Evolutionary conservation across 2,797 vertebrate genomes (phyloP), one percentile per base, ranked within the genome.

Genomic region (Betta splendens): DNA sequence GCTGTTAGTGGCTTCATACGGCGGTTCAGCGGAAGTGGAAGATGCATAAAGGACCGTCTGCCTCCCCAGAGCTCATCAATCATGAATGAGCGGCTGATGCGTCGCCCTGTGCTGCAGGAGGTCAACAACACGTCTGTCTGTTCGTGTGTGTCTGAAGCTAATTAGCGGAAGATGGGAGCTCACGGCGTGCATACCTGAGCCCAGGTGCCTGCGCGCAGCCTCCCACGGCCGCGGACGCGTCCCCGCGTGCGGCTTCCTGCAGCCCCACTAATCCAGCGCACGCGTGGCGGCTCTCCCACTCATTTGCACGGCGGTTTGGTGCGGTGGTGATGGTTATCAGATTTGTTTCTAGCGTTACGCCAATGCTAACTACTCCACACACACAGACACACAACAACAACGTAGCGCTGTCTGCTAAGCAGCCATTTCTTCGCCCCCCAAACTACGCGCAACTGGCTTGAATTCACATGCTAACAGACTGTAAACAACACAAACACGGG

Each of bases 81-180:
- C 69, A 87, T 88, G 76, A 71, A 86, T 89, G 77, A 84, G 46
- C 58, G 80, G 69, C 69, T 79, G 78, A 74, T 72, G 72, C 50
- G 76, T 74, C 61, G 82, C 36, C 58, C 50, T 56, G 25, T 60
- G 67, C 66, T 55, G 16, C 65, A 57, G 38, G 59, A 56, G 65
- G 52, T 78, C 76, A 79, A 69, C 69, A 69, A 44, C 79, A 62
- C 31, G 56, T 69, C 32, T 68, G 46, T 44, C n/a, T 40, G 16
- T 40, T 17, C 21, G 49, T 55, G 44, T 65, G 69, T 58, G 36
- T 11, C 31, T 37, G 39, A 35, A 44, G 28, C 20, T 28, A 31
- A 35, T 42, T 43, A 11, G 48, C 4, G 39, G 5, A 21, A 44
- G 23, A 43, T 53, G n/a, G 36, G 18, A 2, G 12, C 22, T 35